Percentiles rank a stretch among this genome's conserved stretches.
Conservation (phyloP, 2,797 vertebrate genomes). For the Acanthornis magna region DNA sequence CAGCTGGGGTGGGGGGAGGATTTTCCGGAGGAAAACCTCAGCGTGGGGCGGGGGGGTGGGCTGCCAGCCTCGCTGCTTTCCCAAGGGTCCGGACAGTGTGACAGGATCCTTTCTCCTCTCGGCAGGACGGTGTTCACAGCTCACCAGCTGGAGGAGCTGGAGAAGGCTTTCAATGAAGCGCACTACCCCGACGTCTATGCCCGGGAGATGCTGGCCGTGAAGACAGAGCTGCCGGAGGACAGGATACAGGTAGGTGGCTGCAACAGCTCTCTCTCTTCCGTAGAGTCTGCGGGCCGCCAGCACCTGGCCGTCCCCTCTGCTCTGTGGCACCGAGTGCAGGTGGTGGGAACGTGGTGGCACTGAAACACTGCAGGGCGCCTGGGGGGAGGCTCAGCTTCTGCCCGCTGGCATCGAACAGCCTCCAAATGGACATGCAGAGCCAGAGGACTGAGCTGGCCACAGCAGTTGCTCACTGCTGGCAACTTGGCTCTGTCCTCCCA, state of each 20-base stretch:
- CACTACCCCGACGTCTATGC: slow-evolving; percentile 95
- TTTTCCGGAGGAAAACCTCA: neutral
- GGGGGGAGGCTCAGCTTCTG: neutral
- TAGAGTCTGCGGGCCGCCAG: neutral
- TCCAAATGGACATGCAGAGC: neutral
- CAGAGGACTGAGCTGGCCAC: neutral
- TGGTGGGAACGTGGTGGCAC: neutral
- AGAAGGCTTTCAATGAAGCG: slow-evolving; percentile 93
- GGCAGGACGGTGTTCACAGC: slow-evolving; percentile 92
- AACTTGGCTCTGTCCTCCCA: neutral
- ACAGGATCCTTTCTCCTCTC: neutral
- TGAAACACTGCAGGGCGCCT: neutral
- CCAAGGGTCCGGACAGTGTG: neutral
- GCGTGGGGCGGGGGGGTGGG: neutral
- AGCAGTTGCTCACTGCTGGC: neutral
- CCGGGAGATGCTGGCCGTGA: slow-evolving; percentile 92
- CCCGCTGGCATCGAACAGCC: neutral
- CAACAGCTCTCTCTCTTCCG: fast-evolving
- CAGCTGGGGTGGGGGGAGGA: neutral
- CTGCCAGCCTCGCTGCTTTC: neutral
- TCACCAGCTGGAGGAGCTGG: slow-evolving; percentile 92
- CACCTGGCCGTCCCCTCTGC: neutral
- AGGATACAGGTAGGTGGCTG: slow-evolving; percentile 85
- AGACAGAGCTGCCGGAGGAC: slow-evolving; percentile 93
- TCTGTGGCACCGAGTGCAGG: neutral